phyloP scores from a whole-genome alignment of 2,797 vertebrate genomes.

The Brachyrhaphis roseni region DNA sequence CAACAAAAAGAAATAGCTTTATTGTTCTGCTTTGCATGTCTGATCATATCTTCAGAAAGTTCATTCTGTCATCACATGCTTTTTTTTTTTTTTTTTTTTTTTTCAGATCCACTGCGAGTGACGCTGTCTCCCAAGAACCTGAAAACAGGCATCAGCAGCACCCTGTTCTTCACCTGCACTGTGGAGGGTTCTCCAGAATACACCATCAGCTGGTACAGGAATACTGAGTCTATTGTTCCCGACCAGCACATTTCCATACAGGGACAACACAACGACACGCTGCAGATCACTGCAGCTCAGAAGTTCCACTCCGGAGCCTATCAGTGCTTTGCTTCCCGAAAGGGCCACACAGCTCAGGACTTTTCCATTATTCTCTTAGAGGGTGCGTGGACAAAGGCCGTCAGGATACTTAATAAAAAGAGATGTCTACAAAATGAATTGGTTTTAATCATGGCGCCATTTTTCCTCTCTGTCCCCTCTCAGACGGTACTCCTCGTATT shows the following conservation, averaged over 20 bases:
- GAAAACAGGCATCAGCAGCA: conserved; percentile 98
- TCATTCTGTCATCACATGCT: neutral
- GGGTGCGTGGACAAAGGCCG: conserved; percentile 77
- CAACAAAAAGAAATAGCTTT: neutral
- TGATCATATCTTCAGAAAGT: neutral
- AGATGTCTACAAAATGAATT: neutral
- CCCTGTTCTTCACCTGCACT: conserved; percentile 94
- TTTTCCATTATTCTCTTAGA: conserved; percentile 95
- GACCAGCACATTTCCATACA: conserved; percentile 96
- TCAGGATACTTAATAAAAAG: neutral
- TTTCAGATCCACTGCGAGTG: conserved; percentile 92
- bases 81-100: neutral
- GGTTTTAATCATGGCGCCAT: neutral
- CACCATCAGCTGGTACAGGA: conserved; percentile 93
- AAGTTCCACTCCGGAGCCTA: conserved; percentile 97
- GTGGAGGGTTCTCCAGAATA: conserved; percentile 95
- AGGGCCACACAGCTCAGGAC: conserved; percentile 94
- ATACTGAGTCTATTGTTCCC: conserved; percentile 89
- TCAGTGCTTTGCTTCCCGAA: conserved; percentile 96
- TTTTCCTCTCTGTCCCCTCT: neutral
- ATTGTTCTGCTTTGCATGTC: neutral
- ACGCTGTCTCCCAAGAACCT: conserved; percentile 97
- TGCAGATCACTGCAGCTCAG: conserved; percentile 95
- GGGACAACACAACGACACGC: conserved; percentile 95
- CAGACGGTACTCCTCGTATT: conserved; percentile 97